Percentiles rank a stretch among this genome's conserved stretches.
Conservation (phyloP, 2,888 invertebrate genomes). For the Thera britannica region DNA sequence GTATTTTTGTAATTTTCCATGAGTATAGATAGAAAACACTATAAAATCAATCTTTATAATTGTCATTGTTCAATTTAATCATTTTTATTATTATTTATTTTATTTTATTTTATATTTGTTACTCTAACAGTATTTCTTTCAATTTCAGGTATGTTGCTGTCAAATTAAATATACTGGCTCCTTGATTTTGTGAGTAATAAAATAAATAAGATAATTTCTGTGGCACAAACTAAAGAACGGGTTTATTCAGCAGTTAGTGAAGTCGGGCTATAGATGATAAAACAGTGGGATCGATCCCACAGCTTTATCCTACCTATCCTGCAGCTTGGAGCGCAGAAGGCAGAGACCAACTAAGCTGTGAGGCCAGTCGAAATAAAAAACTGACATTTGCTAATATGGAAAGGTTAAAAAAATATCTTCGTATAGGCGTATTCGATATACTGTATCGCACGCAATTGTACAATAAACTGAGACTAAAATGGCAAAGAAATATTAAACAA, state of each 20-base stretch:
- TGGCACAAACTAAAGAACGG: too few species aligned
- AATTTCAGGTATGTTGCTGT: constrained; percentile 29
- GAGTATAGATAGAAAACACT: too few species aligned
- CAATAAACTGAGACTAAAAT: constrained; percentile 12
- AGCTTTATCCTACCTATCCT: too few species aligned
- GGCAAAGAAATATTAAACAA: constrained; percentile 38
- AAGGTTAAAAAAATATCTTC: not conserved
- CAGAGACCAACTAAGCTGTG: not conserved
- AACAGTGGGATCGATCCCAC: too few species aligned
- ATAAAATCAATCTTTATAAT: too few species aligned
- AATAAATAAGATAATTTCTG: not conserved
- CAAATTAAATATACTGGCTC: not conserved
- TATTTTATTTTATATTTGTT: not conserved
- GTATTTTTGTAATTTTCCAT: too few species aligned
- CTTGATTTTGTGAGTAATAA: not conserved
- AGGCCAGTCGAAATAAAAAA: constrained; percentile 1
- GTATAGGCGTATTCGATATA: constrained; percentile 16
- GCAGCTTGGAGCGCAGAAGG: too few species aligned
- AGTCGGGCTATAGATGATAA: too few species aligned
- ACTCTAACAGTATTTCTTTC: constrained; percentile 7
- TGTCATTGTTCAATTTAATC: not conserved
- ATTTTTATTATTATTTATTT: not conserved
- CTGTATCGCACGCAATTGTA: constrained; percentile 6
- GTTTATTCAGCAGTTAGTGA: too few species aligned
- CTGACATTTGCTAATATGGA: constrained; percentile 10